A percentile compares a stretch with the other conserved stretches of the same genome.
phyloP scores from a whole-genome alignment of 2,888 invertebrate species.

The Blastobasis lacticolella region DNA sequence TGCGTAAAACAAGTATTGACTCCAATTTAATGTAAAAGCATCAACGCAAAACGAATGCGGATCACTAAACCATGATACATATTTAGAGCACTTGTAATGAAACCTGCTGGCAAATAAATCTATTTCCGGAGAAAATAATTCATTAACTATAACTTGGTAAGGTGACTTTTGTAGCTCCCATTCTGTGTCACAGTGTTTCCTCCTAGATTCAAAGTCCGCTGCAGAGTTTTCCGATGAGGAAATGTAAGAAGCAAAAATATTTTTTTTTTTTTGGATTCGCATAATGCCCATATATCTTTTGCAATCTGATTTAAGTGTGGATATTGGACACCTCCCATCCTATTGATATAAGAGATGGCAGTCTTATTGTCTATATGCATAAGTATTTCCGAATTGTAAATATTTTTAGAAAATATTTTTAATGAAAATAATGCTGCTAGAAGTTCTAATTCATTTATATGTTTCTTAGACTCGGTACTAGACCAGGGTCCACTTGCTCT shows the following conservation, averaged over 20 bases:
- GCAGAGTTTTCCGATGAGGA: no score
- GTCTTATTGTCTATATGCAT: constrained; percentile 6
- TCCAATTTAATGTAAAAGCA: constrained; percentile 4
- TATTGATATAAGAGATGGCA: no score
- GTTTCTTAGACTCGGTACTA: constrained; percentile 10
- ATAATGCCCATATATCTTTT: no score
- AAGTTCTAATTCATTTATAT: constrained; percentile 22
- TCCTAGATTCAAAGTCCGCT: no score
- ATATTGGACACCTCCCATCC: no score
- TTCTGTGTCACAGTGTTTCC: no score
- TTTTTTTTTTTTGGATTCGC: no score
- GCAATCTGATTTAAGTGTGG: constrained; percentile 6
- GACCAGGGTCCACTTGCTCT: constrained; percentile 18
- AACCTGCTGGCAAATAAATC: constrained; percentile 21
- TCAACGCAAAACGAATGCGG: neutral
- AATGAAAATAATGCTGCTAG: constrained; percentile 18
- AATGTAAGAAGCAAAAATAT: no score
- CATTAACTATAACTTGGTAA: no score
- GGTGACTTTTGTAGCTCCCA: no score
- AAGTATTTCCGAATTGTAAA: neutral
- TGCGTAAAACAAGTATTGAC: constrained; percentile 19
- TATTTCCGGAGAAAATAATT: no score
- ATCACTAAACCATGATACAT: constrained; percentile 17
- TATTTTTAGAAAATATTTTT: constrained; percentile 17
- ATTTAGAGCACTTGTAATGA: constrained; percentile 22